A percentile compares a stretch with the other conserved stretches of the same genome.
phyloP scores from a whole-genome alignment of 1,140 invertebrate species.

The Acromyrmex charruanus region DNA sequence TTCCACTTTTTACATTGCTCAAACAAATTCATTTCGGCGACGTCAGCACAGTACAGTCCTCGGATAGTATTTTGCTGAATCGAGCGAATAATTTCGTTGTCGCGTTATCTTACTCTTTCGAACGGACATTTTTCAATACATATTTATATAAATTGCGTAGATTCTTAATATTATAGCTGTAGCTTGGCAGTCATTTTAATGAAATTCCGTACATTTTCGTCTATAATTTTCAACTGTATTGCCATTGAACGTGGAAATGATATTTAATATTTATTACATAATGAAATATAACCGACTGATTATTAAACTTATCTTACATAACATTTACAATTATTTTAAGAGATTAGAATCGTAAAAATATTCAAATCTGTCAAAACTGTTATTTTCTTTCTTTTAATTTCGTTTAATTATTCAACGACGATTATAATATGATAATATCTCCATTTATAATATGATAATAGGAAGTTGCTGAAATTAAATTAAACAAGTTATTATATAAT shows the following conservation, averaged over 20 bases:
- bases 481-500: not conserved
- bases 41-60: no score
- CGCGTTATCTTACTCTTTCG: constrained; percentile 18
- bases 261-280: not conserved
- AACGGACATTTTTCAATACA: constrained; percentile 15
- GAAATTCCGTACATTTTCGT: constrained; percentile 38
- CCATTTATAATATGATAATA: not conserved
- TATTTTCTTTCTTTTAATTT: not conserved
- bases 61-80: constrained; percentile 3
- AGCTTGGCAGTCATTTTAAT: constrained; percentile 15
- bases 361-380: not conserved
- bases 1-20: not conserved
- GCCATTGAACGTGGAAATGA: not conserved
- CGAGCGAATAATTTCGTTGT: constrained; percentile 28
- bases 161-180: constrained; percentile 40
- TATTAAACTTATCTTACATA: not conserved
- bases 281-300: not conserved
- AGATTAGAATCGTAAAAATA: not conserved
- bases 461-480: not conserved
- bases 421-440: not conserved
- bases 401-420: not conserved
- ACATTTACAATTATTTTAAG: not conserved
- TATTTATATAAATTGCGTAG: constrained; percentile 23
- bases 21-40: not conserved
- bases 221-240: constrained; percentile 11